A percentile compares a stretch with the other conserved stretches of the same genome.
Conservation (phyloP, 1,140 invertebrate species). For the Brachionus asplanchnoidis region DNA sequence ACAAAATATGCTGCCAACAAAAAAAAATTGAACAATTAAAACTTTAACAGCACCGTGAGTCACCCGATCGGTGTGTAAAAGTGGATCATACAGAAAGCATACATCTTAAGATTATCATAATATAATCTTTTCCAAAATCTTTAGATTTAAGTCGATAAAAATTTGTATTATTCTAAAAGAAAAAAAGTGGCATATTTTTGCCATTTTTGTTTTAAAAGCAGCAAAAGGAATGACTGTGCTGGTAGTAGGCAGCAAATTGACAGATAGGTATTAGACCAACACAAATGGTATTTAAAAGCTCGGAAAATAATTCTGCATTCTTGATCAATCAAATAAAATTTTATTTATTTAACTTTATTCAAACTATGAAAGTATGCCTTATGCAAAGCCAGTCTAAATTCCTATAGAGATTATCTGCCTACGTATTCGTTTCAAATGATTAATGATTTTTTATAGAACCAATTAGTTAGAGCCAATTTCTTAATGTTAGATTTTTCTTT, state of each 20-base stretch:
- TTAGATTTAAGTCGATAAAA: neutral
- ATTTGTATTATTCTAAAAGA: neutral
- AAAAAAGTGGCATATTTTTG: neutral
- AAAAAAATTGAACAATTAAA: neutral
- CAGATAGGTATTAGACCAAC: neutral
- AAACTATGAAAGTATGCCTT: neutral
- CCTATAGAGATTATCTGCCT: neutral
- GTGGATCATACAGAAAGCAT: neutral
- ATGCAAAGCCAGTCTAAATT: neutral
- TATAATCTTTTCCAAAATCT: neutral
- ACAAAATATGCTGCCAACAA: neutral
- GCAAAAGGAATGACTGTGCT: neutral
- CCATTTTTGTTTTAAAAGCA: neutral
- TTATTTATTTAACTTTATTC: neutral
- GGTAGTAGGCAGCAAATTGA: neutral
- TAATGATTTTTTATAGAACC: slow-evolving; percentile 10
- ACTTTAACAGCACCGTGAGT: neutral
- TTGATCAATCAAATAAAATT: neutral
- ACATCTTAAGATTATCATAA: neutral
- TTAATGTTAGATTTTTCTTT: neutral
- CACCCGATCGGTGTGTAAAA: neutral
- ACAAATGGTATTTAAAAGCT: neutral
- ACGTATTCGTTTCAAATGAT: slow-evolving; percentile 9
- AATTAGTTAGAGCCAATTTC: neutral
- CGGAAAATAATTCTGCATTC: neutral